These are phyloP conservation scores for Corythornis cristatus DNA, from an alignment of 2,113 vertebrate species.

Conservation along the genomic window DNA sequence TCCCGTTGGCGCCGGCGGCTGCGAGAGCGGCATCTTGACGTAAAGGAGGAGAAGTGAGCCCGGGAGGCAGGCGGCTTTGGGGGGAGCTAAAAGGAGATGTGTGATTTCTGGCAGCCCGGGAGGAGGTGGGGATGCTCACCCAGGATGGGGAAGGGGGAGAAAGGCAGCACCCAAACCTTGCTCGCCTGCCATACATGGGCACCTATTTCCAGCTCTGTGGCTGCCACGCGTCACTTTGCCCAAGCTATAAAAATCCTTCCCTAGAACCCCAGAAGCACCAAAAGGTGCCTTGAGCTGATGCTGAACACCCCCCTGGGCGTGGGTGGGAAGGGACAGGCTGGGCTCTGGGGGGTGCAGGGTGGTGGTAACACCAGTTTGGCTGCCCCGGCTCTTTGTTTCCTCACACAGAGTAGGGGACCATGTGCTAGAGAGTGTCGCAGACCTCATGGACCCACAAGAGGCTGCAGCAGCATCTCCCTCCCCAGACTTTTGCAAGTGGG, in stretches of 20 bases:
- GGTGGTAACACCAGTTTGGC: fast-evolving
- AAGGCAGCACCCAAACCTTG: fast-evolving
- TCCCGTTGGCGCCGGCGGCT: background rate
- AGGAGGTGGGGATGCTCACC: background rate
- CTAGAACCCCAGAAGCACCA: fast-evolving
- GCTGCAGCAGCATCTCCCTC: background rate
- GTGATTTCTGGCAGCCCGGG: background rate
- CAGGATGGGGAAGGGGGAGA: fast-evolving
- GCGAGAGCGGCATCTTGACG: background rate
- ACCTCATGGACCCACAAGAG: fast-evolving
- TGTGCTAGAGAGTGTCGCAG: fast-evolving
- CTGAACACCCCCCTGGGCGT: background rate
- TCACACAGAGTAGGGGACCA: fast-evolving
- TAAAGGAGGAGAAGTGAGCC: background rate
- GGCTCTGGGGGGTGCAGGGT: fast-evolving
- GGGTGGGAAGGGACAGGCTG: background rate
- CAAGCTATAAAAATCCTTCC: fast-evolving
- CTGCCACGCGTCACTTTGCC: background rate
- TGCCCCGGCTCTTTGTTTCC: background rate
- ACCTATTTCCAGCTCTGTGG: fast-evolving
- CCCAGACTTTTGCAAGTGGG: background rate
- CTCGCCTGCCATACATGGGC: fast-evolving
- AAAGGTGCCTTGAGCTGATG: no score
- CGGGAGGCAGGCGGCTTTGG: background rate
- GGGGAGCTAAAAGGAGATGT: background rate